A percentile compares a stretch with the other conserved stretches of the same genome.
Conservation (phyloP, 2,797 vertebrate species). For the Microctenopoma steveboyesi region DNA sequence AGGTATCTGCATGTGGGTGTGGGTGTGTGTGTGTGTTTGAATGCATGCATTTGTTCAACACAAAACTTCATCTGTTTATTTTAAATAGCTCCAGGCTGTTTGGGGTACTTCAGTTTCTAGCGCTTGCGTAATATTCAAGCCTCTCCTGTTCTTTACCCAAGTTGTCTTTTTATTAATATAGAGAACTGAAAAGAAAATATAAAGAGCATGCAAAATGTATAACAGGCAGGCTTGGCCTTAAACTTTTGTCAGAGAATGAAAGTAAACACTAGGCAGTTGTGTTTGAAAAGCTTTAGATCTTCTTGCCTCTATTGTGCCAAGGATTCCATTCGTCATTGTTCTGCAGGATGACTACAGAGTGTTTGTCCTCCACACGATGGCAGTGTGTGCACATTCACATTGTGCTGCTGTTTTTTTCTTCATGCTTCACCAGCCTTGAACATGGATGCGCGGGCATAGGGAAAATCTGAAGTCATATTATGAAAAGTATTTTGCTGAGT, state of each 20-base stretch:
- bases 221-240: conserved; percentile 45
- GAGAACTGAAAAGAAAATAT: conserved; percentile 50
- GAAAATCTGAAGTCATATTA: conserved; percentile 11
- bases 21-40: conserved; percentile 8
- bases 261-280: conserved; percentile 59
- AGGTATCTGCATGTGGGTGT: conserved; percentile 68
- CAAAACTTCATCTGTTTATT: conserved; percentile 13
- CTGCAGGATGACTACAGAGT: conserved; percentile 18
- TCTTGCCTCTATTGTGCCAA: conserved; percentile 38
- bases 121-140: conserved; percentile 54
- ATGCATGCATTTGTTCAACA: background rate
- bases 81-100: conserved; percentile 30
- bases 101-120: conserved; percentile 39
- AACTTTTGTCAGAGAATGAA: conserved; percentile 58
- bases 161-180: conserved; percentile 61
- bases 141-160: conserved; percentile 19
- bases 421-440: conserved; percentile 36
- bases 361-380: conserved; percentile 78
- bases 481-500: conserved; percentile 43
- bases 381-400: conserved; percentile 76
- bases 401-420: conserved; percentile 16
- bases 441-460: conserved; percentile 27
- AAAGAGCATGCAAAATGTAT: conserved; percentile 60
- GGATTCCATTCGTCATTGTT: conserved; percentile 33
- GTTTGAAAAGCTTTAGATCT: conserved; percentile 63